Conservation (phyloP, 2,797 vertebrate genomes). For the Helostoma temminkii region DNA sequence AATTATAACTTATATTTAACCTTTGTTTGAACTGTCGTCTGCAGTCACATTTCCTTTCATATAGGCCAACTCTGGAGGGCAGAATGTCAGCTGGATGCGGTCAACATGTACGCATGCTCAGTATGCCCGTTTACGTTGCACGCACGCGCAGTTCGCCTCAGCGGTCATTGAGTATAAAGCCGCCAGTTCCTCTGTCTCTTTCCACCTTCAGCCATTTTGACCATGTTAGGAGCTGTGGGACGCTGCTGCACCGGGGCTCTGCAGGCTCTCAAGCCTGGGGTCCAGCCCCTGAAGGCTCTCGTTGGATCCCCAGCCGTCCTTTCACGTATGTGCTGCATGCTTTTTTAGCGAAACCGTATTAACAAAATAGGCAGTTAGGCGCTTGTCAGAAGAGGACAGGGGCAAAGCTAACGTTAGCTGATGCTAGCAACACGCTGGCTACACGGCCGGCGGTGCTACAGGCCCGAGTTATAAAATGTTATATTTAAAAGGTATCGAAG, state of each 20-base stretch:
- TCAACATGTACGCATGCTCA: slow-evolving; percentile 59
- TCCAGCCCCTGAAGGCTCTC: slow-evolving; percentile 82
- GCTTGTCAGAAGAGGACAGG: slow-evolving; percentile 24
- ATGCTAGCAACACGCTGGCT: slow-evolving; percentile 63
- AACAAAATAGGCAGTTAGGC: background rate
- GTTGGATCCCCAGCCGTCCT: slow-evolving; percentile 83
- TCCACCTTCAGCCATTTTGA: slow-evolving; percentile 90
- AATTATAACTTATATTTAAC: background rate
- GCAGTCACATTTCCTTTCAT: slow-evolving; percentile 7
- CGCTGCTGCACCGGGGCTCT: slow-evolving; percentile 85
- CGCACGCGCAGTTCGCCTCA: slow-evolving; percentile 72
- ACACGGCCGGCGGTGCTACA: slow-evolving; percentile 25
- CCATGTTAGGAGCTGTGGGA: slow-evolving; percentile 85
- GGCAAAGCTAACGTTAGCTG: slow-evolving; percentile 47
- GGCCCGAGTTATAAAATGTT: slow-evolving; percentile 62
- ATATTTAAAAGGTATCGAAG: background rate
- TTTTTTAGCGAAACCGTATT: background rate
- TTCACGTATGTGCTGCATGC: slow-evolving; percentile 76
- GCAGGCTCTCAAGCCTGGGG: slow-evolving; percentile 84
- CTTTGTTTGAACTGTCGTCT: slow-evolving; percentile 25
- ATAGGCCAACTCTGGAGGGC: slow-evolving; percentile 48
- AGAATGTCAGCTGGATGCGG: slow-evolving; percentile 46
- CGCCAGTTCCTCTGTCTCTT: slow-evolving; percentile 65
- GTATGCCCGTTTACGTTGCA: background rate
- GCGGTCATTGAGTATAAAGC: slow-evolving; percentile 76